Evolutionary conservation across 2,888 invertebrate genomes (phyloP).

Genomic region (Epinotia brunnichana): DNA sequence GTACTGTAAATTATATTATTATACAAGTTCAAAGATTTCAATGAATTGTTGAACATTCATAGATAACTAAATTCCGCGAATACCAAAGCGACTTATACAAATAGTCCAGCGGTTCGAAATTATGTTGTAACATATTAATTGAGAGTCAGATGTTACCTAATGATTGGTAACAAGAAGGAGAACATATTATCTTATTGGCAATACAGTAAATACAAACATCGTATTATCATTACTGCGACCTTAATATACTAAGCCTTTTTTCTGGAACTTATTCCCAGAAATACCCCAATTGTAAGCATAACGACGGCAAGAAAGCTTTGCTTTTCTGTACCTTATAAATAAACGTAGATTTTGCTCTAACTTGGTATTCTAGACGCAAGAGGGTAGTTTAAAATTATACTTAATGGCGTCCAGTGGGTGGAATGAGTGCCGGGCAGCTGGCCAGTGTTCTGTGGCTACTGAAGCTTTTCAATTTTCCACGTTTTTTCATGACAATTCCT

Average conservation of each 20-base stretch:
- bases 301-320: background rate
- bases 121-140: no score
- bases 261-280: background rate
- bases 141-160: no score
- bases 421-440: constrained; percentile 36
- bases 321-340: constrained; percentile 21
- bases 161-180: background rate
- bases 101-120: no score
- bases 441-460: constrained; percentile 29
- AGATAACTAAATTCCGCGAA: no score
- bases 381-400: constrained; percentile 39
- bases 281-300: background rate
- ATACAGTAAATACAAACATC: background rate
- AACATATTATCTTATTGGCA: no score
- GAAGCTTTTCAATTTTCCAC: constrained; percentile 33
- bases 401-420: constrained; percentile 29
- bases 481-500: constrained; percentile 18
- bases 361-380: constrained; percentile 34
- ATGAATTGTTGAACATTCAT: no score
- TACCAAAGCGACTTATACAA: no score
- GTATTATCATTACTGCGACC: background rate
- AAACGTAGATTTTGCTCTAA: constrained; percentile 25
- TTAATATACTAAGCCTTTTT: no score
- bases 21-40: no score
- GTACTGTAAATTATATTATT: no score